Base-by-base conservation (phyloP, 1,140 invertebrate genomes). In the Aplysia californica region DNA sequence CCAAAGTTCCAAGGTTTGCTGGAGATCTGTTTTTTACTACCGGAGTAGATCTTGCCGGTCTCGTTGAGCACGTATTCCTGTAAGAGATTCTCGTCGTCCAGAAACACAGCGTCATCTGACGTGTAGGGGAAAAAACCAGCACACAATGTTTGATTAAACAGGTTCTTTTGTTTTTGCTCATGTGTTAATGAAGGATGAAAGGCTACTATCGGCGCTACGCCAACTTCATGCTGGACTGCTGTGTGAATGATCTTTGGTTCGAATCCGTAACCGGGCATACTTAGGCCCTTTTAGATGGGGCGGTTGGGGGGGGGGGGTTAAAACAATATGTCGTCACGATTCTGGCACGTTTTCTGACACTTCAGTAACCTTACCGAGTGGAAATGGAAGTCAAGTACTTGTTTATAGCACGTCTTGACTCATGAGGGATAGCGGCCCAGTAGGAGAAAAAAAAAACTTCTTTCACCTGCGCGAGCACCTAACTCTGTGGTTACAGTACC, bases 1-100 rank as follows among this genome's bases (percentile, higher is more conserved):
- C 94, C 94, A 85, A 95, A 97, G 80, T 96, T 95, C 97, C 97
- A 98, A 1, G 95, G 93, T 0, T 93, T 93, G 0, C 95, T 94
- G 76, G 94, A 92, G 77, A 96, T 91, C 1, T 94, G 89, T 83
- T 95, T 96, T 83, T 94, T 92, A 21, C 93, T 96, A 15, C 96
- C 97, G 72, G 95, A 92, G 92, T 94, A 98, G 84, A 98, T 96
- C 23, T 97, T 90, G 0, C 96, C 96, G 21, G 93, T 93, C 77
- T 98, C 96, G 77, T 93, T 93, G 85, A 96, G 86, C 0, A 98
- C 93, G 84, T 96, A 96, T 85, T 98, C 97, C 36, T 95, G 93
- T 15, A 94, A 90, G 82, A 93, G 91, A 38, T 93, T 93, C 23
- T 95, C 93, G 55, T 93, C 92, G 2, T 90, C 87, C 88, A 94